phyloP scores from a whole-genome alignment of 2,113 vertebrate species.

The Eurystomus gularis region DNA sequence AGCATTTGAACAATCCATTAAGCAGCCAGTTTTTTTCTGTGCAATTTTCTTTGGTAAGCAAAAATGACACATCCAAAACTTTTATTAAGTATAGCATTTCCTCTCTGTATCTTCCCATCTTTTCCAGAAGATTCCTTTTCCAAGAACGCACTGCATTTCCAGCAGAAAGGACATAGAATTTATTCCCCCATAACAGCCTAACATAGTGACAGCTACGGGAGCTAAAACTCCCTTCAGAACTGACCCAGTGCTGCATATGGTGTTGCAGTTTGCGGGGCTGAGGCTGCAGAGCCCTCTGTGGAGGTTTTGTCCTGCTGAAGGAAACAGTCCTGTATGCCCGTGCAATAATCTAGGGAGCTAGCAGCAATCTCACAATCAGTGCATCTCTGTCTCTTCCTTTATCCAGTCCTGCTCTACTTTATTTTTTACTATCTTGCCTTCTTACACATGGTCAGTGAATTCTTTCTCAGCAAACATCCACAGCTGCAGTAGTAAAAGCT shows the following conservation, averaged over 20 bases:
- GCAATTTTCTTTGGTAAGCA: slow-evolving; percentile 47
- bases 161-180: background rate
- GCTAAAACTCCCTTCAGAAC: background rate
- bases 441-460: background rate
- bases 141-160: background rate
- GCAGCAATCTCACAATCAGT: background rate
- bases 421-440: background rate
- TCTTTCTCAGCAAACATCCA: background rate
- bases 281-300: background rate
- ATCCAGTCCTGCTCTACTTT: background rate
- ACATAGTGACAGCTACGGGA: background rate
- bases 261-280: background rate
- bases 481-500: background rate
- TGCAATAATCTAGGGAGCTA: background rate
- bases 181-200: background rate
- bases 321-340: background rate
- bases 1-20: slow-evolving; percentile 58
- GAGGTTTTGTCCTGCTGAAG: background rate
- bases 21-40: background rate
- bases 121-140: background rate
- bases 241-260: background rate
- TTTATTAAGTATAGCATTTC: background rate
- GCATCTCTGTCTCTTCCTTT: background rate
- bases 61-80: slow-evolving; percentile 24
- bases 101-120: background rate